phyloP scores from a whole-genome alignment of 2,113 vertebrate species.

The Microcebus murinus region DNA sequence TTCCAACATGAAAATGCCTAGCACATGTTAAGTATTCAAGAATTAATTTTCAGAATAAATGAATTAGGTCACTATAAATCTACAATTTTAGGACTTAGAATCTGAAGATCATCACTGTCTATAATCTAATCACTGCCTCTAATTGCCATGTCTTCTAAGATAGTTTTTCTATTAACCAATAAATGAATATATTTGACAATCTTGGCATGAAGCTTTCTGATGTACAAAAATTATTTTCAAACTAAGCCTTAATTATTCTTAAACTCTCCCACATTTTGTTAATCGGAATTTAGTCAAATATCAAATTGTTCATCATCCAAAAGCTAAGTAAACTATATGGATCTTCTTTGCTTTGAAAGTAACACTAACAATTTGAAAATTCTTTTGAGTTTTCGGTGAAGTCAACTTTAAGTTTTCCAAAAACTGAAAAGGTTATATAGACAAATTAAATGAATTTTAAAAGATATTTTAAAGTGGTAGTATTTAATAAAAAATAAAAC shows the following conservation, averaged over 20 bases:
- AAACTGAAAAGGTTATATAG: not conserved
- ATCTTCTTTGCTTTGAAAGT: not conserved
- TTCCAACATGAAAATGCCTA: not conserved
- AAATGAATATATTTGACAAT: slow-evolving; percentile 33
- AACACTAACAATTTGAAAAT: slow-evolving; percentile 27
- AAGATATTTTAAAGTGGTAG: not conserved
- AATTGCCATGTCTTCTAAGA: slow-evolving; percentile 11
- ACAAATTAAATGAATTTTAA: not conserved
- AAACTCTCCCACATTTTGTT: not conserved
- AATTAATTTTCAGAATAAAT: slow-evolving; percentile 40
- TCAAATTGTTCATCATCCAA: not conserved
- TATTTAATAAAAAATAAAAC: not conserved
- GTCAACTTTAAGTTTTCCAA: not conserved
- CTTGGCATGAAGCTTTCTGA: slow-evolving; percentile 1
- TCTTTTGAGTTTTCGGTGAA: not conserved
- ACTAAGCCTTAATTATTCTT: slow-evolving; percentile 29
- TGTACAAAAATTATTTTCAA: slow-evolving; percentile 36
- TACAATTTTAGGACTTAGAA: slow-evolving; percentile 41
- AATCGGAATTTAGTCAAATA: slow-evolving; percentile 2
- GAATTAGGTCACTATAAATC: not conserved
- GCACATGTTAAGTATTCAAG: not conserved
- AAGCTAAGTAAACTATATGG: not conserved
- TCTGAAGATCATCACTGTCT: not conserved
- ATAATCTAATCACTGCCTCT: not conserved
- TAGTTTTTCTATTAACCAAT: not conserved